These are phyloP conservation scores for Syrphus vitripennis DNA, from an alignment of 2,888 invertebrate genomes.

Conservation along the genomic window DNA sequence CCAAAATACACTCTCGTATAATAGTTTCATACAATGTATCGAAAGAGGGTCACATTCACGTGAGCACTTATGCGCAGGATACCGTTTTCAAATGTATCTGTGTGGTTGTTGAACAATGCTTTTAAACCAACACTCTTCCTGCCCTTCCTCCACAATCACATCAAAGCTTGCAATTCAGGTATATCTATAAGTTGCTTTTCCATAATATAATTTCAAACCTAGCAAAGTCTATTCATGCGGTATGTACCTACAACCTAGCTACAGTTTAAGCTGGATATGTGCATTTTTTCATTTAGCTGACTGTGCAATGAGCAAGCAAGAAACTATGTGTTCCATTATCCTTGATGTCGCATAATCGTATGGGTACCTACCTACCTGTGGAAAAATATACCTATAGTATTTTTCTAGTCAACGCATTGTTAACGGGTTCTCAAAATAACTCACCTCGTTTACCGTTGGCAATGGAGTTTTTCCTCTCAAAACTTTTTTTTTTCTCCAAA, in stretches of 20 bases:
- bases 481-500: background rate
- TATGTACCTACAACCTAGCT: background rate
- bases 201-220: slow-evolving; percentile 21
- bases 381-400: too few relatives aligned
- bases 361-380: too few relatives aligned
- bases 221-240: slow-evolving; percentile 14
- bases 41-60: slow-evolving; percentile 69
- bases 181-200: background rate
- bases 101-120: slow-evolving; percentile 51
- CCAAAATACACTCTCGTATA: slow-evolving; percentile 12
- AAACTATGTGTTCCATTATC: slow-evolving; percentile 29
- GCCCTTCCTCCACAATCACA: background rate
- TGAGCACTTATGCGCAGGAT: slow-evolving; percentile 69
- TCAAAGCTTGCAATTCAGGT: background rate
- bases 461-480: background rate
- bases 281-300: slow-evolving; percentile 21
- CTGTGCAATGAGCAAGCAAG: slow-evolving; percentile 49
- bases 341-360: slow-evolving; percentile 6
- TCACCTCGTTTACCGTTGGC: background rate
- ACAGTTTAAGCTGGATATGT: slow-evolving; percentile 33
- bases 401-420: slow-evolving; percentile 28
- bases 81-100: slow-evolving; percentile 50
- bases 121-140: background rate
- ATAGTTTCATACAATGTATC: slow-evolving; percentile 54
- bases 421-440: background rate